These are phyloP conservation scores for Cisticola juncidis DNA, from an alignment of 2,113 vertebrate genomes.

Conservation along the genomic window DNA sequence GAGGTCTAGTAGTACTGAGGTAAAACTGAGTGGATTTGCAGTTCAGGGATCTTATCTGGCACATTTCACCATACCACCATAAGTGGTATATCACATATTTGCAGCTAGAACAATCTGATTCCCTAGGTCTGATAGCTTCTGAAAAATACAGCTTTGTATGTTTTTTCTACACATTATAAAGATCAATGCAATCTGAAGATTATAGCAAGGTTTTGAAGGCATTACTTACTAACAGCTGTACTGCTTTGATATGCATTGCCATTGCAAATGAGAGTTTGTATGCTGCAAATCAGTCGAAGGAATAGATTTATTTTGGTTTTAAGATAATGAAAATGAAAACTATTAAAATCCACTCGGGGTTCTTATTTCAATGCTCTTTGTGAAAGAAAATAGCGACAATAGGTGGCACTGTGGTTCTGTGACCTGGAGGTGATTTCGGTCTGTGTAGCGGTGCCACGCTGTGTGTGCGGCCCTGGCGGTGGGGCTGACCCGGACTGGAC, in stretches of 20 bases:
- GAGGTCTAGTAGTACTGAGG: not conserved
- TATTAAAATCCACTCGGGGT: not conserved
- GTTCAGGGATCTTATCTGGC: not conserved
- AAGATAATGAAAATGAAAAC: not conserved
- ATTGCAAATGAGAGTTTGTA: not conserved
- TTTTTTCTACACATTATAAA: not conserved
- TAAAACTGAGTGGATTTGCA: not conserved
- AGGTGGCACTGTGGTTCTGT: conserved; percentile 63
- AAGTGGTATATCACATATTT: not conserved
- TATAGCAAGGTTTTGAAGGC: not conserved
- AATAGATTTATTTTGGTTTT: conserved; percentile 8
- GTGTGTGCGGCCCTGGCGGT: not conserved
- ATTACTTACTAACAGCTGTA: conserved; percentile 1
- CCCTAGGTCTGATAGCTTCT: not conserved
- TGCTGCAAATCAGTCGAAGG: not conserved
- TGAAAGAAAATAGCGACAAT: not conserved
- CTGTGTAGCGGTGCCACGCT: not conserved
- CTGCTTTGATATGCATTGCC: not conserved
- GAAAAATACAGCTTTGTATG: not conserved
- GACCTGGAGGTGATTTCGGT: not conserved
- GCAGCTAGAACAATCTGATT: not conserved
- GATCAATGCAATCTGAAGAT: not conserved
- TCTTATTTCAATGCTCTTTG: not conserved
- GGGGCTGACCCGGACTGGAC: not conserved
- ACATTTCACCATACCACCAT: not conserved